Percentiles rank a stretch among this genome's conserved stretches.
Conservation (phyloP, 2,888 invertebrate species). For the Hartigia nigra region DNA sequence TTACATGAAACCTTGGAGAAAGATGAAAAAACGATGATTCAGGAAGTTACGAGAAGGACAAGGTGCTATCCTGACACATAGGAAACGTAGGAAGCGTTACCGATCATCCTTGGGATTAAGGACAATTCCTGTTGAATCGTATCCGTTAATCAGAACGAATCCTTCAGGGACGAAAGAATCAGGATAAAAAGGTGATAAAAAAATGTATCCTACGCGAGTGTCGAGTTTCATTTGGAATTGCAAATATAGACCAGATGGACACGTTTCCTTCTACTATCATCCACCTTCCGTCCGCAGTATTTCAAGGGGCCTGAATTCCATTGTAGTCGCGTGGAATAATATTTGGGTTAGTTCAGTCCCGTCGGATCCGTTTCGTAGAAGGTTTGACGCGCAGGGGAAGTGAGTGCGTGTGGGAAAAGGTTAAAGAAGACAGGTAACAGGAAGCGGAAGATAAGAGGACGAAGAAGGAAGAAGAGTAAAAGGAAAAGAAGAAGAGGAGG, state of each 20-base stretch:
- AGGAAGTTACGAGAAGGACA: not conserved
- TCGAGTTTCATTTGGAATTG: conserved; percentile 41
- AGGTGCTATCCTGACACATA: not conserved
- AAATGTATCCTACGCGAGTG: conserved; percentile 3
- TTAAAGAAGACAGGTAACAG: not conserved
- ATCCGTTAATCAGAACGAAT: not conserved
- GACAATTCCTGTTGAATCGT: not conserved
- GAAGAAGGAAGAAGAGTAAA: conserved; percentile 15
- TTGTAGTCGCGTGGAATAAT: conserved; percentile 34
- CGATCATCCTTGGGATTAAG: not conserved
- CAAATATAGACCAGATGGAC: conserved; percentile 52
- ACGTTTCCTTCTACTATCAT: conserved; percentile 17
- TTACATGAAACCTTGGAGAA: not conserved
- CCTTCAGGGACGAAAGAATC: not conserved
- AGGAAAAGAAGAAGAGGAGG: conserved; percentile 8
- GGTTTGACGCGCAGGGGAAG: conserved; percentile 2
- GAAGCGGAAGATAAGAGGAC: conserved; percentile 4
- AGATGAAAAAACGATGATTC: not conserved
- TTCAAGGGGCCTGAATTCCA: conserved; percentile 5
- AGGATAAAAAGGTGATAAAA: not conserved
- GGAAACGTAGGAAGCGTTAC: not conserved
- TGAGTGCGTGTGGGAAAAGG: not conserved
- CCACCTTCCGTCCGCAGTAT: conserved; percentile 13
- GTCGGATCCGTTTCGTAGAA: conserved; percentile 15
- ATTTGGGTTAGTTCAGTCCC: conserved; percentile 38